Evolutionary conservation across 2,797 vertebrate genomes (phyloP).

Genomic region (Epinephelus awoara): DNA sequence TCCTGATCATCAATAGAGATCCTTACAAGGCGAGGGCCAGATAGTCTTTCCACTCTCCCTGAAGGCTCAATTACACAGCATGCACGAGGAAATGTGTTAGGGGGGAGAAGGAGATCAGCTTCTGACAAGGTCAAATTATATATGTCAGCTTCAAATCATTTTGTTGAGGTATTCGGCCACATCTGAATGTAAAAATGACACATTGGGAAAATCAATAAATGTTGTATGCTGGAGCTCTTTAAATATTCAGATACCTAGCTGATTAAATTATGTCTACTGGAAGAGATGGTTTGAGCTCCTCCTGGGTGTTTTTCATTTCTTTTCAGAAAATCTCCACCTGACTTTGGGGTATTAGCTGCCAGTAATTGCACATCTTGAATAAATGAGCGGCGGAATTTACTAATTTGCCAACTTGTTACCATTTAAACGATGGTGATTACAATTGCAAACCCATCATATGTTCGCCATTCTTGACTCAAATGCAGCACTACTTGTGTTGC

Average conservation of each 20-base stretch:
- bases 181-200: slow-evolving; percentile 63
- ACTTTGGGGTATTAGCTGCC: slow-evolving; percentile 57
- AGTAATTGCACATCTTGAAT: slow-evolving; percentile 63
- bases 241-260: slow-evolving; percentile 71
- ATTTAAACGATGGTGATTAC: slow-evolving; percentile 48
- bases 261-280: slow-evolving; percentile 65
- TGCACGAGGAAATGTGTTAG: slow-evolving; percentile 41
- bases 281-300: slow-evolving; percentile 37
- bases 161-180: slow-evolving; percentile 41
- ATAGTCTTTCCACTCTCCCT: slow-evolving; percentile 71
- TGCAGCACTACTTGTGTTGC: background rate
- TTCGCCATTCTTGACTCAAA: slow-evolving; percentile 33
- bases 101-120: slow-evolving; percentile 43
- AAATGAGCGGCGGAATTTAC: slow-evolving; percentile 52
- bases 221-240: slow-evolving; percentile 52
- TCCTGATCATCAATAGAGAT: slow-evolving; percentile 76
- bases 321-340: slow-evolving; percentile 48
- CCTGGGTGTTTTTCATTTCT: slow-evolving; percentile 52
- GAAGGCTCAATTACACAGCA: slow-evolving; percentile 79
- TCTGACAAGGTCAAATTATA: slow-evolving; percentile 80
- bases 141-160: slow-evolving; percentile 69
- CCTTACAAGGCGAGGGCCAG: slow-evolving; percentile 65
- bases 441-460: slow-evolving; percentile 28
- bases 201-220: slow-evolving; percentile 63
- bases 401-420: slow-evolving; percentile 54